phyloP scores from a whole-genome alignment of 2,888 invertebrate genomes.

The Gerris lacustris region DNA sequence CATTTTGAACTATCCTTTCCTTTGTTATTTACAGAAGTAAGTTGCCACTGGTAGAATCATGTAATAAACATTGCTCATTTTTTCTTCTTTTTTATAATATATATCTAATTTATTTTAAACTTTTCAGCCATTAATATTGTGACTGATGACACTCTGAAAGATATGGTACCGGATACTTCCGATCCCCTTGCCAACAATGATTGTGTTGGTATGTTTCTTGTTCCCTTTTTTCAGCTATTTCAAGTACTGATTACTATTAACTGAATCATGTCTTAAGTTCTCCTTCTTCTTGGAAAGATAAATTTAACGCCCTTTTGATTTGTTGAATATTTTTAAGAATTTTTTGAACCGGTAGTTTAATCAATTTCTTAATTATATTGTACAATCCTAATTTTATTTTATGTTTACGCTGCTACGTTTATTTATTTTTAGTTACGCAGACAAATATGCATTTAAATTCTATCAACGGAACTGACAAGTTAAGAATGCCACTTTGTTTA shows the following conservation, averaged over 20 bases:
- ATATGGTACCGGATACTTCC: background rate
- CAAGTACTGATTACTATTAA: background rate
- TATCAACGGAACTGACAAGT: background rate
- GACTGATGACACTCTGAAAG: slow-evolving; percentile 3
- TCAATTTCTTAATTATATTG: too few species aligned
- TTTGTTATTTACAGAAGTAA: too few species aligned
- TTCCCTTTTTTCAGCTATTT: background rate
- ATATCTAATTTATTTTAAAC: too few species aligned
- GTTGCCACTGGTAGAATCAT: too few species aligned
- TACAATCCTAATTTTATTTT: too few species aligned
- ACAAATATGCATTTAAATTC: slow-evolving; percentile 6
- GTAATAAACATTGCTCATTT: too few species aligned
- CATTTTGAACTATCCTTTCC: too few species aligned
- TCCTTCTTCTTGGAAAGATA: background rate
- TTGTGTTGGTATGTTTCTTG: background rate
- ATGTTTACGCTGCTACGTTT: background rate
- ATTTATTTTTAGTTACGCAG: background rate
- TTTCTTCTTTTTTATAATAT: too few species aligned
- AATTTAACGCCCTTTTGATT: background rate
- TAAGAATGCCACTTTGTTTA: background rate
- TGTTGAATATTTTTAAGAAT: background rate
- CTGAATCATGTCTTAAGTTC: too few species aligned
- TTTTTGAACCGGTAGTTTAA: background rate
- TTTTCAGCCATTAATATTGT: slow-evolving; percentile 5
- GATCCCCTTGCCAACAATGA: background rate